These are phyloP conservation scores for Leptinotarsa undecemlineata DNA, from an alignment of 1,140 invertebrate species.

Conservation along the genomic window DNA sequence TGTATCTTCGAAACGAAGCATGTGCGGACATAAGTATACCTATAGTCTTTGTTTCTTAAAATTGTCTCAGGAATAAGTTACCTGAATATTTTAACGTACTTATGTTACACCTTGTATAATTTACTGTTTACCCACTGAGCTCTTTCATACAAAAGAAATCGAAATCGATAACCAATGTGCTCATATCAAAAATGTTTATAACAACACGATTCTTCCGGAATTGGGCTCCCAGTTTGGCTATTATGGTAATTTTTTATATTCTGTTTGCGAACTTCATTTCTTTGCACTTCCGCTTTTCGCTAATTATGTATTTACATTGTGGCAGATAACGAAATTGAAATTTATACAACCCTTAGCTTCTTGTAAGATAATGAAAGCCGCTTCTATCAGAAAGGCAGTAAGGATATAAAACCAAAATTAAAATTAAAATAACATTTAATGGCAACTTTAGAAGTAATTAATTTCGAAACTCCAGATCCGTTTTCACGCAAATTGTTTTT, in stretches of 20 bases:
- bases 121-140: no score
- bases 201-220: no score
- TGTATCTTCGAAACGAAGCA: no score
- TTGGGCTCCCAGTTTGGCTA: no score
- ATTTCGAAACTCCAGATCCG: not conserved
- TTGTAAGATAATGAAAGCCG: not conserved
- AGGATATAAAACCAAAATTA: not conserved
- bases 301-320: slow-evolving; percentile 1
- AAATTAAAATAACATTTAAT: slow-evolving; percentile 1
- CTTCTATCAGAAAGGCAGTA: not conserved
- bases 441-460: not conserved
- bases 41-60: no score
- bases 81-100: no score
- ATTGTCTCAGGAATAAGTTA: no score
- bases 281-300: not conserved
- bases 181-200: no score
- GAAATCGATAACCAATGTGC: no score
- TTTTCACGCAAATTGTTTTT: not conserved
- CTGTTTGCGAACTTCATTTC: not conserved
- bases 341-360: not conserved
- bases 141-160: no score
- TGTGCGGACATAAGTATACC: no score
- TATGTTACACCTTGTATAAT: no score
- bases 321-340: not conserved
- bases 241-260: not conserved